phyloP scores from a whole-genome alignment of 2,113 vertebrate genomes.

The Natator depressus region DNA sequence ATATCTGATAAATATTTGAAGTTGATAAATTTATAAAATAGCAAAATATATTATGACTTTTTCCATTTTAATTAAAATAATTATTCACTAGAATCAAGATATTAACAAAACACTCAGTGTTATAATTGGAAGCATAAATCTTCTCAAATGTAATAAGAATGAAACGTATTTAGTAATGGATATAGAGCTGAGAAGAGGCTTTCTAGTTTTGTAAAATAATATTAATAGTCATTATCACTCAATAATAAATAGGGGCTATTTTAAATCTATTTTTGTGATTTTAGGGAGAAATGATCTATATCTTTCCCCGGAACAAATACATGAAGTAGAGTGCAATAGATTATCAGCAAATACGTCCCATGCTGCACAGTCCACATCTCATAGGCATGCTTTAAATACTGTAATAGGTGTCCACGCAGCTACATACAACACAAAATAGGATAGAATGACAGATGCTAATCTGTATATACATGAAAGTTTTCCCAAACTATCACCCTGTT shows the following conservation, averaged over 20 bases:
- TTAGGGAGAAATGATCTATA: background rate
- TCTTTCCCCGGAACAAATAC: background rate
- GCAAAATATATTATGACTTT: background rate
- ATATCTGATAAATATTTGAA: background rate
- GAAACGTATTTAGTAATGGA: background rate
- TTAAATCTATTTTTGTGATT: background rate
- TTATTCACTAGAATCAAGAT: background rate
- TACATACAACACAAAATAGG: background rate
- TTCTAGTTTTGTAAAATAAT: background rate
- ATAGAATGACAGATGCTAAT: background rate
- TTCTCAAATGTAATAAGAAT: background rate
- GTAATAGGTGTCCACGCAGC: background rate
- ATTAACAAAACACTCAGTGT: background rate
- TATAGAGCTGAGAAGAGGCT: background rate
- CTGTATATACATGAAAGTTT: background rate
- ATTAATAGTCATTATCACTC: background rate
- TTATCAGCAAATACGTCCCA: background rate
- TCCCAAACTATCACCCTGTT: background rate
- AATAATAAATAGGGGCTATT: background rate
- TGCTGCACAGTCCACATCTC: background rate
- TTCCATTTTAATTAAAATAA: background rate
- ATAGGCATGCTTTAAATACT: background rate
- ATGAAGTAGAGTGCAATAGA: background rate
- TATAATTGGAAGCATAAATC: background rate
- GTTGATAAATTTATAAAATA: background rate